Base-by-base conservation (phyloP, 2,888 invertebrate species). In the Nebria salina region DNA sequence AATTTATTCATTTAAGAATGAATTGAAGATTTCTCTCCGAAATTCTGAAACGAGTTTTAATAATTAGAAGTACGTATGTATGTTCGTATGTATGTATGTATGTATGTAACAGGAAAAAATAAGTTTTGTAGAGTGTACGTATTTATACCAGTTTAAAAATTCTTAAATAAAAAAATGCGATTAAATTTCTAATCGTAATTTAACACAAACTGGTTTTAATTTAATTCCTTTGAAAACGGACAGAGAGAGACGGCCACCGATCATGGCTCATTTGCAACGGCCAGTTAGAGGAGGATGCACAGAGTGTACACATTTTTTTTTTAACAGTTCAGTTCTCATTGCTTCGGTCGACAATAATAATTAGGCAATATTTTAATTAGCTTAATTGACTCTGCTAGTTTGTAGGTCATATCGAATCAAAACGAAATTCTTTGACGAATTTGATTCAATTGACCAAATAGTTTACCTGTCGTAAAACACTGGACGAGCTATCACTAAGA, bases 401-500 rank as follows among this genome's bases (percentile, higher is more conserved):
- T 73, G 74, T 79, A 79, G 79, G 79, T 68, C 79, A 79, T 79
- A 75, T 34, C 34, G 34, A 34, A 34, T 34, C 34, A 5, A 34
- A 34, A 4, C 34, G 34, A 34, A 34, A 34, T 34, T 34, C 34
- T 70, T 20, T 70, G 34, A 34, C 34, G 34, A 34, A 34, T 34
- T 34, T 34, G 34, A 34, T 34, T 34, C 34, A 4, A 34, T 34
- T 34, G 4, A 34, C 4, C 34, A 34, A 34, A 34, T 34, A 34
- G 34, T 34, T 83, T 82, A 89, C 89, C 88, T 89, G 89, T 88
- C 89, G 87, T 87, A 89, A 89, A 86, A 88, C 88, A 87, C 88
- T 88, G 87, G 88, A 89, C 86, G 89, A 89, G 86, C 89, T 89
- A 85, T 89, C 89, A 85, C 88, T 89, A 86, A 89, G 88, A 86